A percentile compares a stretch with the other conserved stretches of the same genome.
phyloP scores from a whole-genome alignment of 2,797 vertebrate genomes.

The Lophius americanus region DNA sequence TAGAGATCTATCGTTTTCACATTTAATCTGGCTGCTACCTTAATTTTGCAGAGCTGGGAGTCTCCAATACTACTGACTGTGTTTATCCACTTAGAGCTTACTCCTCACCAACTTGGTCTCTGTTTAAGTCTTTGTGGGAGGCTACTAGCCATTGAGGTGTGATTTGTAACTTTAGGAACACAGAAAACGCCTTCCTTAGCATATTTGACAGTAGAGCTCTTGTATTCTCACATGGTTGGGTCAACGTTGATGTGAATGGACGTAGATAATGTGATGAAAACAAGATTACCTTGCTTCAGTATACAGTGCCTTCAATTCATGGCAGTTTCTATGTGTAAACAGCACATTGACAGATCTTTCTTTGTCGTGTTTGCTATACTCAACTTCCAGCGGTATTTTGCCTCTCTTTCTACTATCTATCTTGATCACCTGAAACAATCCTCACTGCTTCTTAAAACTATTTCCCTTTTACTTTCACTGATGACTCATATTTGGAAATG shows the following conservation, averaged over 20 bases:
- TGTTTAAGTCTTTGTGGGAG: conserved; percentile 64
- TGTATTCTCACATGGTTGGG: conserved; percentile 53
- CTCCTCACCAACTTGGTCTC: conserved; percentile 52
- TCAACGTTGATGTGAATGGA: conserved; percentile 51
- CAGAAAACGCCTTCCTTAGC: conserved; percentile 43
- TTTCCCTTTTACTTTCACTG: conserved; percentile 26
- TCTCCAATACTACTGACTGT: conserved; percentile 69
- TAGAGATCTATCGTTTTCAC: conserved; percentile 63
- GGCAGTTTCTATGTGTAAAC: conserved; percentile 61
- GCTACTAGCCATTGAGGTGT: conserved; percentile 56
- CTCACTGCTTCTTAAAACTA: conserved; percentile 33
- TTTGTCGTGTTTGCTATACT: conserved; percentile 57
- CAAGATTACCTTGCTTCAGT: conserved; percentile 65
- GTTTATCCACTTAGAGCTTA: conserved; percentile 52
- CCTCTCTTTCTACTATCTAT: conserved; percentile 37
- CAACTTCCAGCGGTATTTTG: not conserved
- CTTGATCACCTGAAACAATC: conserved; percentile 38
- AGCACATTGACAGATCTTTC: conserved; percentile 50
- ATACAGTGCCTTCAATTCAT: conserved; percentile 78
- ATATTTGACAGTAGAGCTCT: conserved; percentile 50
- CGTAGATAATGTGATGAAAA: conserved; percentile 69
- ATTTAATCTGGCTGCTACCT: conserved; percentile 69
- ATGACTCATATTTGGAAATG: conserved; percentile 43
- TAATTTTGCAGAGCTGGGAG: conserved; percentile 59
- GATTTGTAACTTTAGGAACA: conserved; percentile 51